Conservation (phyloP, 2,113 vertebrate genomes). For the Cavia aperea region DNA sequence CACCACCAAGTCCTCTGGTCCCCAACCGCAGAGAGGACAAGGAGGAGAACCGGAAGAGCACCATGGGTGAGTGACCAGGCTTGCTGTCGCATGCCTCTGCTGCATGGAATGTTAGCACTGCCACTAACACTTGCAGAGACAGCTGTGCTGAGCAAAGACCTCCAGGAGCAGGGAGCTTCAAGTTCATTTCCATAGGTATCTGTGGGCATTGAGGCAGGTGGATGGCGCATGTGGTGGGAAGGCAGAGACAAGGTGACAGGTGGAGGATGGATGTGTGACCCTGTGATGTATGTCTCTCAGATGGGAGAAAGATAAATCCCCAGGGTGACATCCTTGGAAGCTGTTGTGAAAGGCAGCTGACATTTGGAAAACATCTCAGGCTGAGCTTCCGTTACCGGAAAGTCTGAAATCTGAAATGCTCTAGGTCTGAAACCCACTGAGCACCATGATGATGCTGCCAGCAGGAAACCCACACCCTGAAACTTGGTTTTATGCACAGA, state of each 20-base stretch:
- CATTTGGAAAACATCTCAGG: neutral
- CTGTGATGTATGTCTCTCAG: neutral
- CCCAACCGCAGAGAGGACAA: constrained; percentile 82
- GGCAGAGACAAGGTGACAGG: neutral
- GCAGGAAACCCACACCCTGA: neutral
- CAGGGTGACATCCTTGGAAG: rapidly evolving
- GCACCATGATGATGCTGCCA: too few relatives aligned
- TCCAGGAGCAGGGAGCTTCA: constrained; percentile 59
- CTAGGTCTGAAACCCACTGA: neutral
- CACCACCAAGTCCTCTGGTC: constrained; percentile 76
- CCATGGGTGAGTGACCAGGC: constrained; percentile 81
- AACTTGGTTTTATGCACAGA: neutral
- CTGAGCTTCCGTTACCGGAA: too few relatives aligned
- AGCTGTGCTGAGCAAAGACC: constrained; percentile 57
- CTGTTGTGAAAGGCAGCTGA: neutral
- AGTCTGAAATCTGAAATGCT: neutral
- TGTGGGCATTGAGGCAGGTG: neutral
- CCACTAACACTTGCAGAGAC: constrained; percentile 9
- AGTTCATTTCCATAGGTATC: neutral
- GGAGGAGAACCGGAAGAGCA: constrained; percentile 86
- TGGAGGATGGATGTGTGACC: neutral
- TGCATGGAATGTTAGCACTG: neutral
- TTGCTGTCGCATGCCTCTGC: constrained; percentile 26
- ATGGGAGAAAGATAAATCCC: neutral
- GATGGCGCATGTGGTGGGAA: rapidly evolving